Percentiles rank a stretch among this genome's conserved stretches.
Evolutionary conservation across 1,140 invertebrate species (phyloP).

Genomic region (Temnothorax curvispinosus): DNA sequence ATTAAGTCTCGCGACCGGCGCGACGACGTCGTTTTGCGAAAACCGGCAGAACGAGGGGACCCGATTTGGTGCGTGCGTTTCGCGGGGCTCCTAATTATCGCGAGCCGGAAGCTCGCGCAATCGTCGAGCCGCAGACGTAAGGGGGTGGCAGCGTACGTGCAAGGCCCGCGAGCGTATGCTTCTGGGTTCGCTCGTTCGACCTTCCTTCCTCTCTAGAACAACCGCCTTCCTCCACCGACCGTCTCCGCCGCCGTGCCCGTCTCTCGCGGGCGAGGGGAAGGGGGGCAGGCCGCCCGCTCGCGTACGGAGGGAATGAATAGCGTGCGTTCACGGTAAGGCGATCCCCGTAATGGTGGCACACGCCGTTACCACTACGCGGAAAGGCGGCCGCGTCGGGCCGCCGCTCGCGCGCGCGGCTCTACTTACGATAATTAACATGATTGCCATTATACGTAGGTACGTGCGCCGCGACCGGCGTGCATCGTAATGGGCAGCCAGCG

Average conservation of each 20-base stretch:
- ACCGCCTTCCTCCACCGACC: constrained; percentile 62
- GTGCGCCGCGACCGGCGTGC: constrained; percentile 73
- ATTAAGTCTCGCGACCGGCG: constrained; percentile 43
- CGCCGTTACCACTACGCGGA: constrained; percentile 79
- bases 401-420: constrained; percentile 71
- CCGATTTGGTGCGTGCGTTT: constrained; percentile 49
- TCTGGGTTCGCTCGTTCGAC: constrained; percentile 73
- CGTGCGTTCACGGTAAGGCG: constrained; percentile 84
- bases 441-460: constrained; percentile 84
- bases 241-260: constrained; percentile 11
- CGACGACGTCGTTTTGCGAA: neutral
- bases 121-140: constrained; percentile 13
- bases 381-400: constrained; percentile 41
- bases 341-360: constrained; percentile 83
- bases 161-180: constrained; percentile 69
- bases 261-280: neutral
- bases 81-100: constrained; percentile 73
- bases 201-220: constrained; percentile 74
- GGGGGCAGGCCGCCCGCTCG: constrained; percentile 34
- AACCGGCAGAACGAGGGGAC: constrained; percentile 19
- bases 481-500: constrained; percentile 74
- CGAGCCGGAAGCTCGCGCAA: constrained; percentile 56
- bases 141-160: constrained; percentile 46
- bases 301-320: constrained; percentile 79
- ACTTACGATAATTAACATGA: constrained; percentile 85